Evolutionary conservation across 1,140 invertebrate genomes (phyloP).

Genomic region (Zaprionus africanus): DNA sequence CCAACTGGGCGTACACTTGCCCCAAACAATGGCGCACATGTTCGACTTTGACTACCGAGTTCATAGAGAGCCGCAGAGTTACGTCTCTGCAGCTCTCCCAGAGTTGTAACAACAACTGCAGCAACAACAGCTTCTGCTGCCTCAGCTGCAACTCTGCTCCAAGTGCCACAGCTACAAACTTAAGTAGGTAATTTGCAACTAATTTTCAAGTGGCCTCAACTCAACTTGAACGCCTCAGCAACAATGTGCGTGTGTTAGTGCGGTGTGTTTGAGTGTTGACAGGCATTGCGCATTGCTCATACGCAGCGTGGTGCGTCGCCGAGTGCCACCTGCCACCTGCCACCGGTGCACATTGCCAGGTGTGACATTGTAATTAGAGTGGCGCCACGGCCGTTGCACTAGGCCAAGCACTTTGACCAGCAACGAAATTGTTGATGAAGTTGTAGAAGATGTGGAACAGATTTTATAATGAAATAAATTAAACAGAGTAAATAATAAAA

Average conservation of each 20-base stretch:
- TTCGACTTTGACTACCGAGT: conserved; percentile 34
- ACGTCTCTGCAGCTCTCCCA: conserved; percentile 20
- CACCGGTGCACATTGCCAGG: conserved; percentile 20
- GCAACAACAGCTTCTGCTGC: conserved; percentile 3
- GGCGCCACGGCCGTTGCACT: conserved; percentile 1
- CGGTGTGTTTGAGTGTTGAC: conserved; percentile 7
- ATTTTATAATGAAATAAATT: neutral
- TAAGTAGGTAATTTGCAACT: conserved; percentile 82
- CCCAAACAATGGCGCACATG: conserved; percentile 61
- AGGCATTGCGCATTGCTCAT: conserved; percentile 69
- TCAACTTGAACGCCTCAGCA: conserved; percentile 47
- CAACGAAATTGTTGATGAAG: neutral
- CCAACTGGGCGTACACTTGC: conserved; percentile 32
- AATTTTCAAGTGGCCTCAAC: conserved; percentile 70
- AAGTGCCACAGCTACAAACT: conserved; percentile 51
- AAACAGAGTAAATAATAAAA: neutral
- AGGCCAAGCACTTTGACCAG: neutral
- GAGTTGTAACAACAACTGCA: conserved; percentile 3
- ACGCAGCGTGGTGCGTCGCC: conserved; percentile 56
- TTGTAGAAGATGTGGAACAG: neutral
- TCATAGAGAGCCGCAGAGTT: conserved; percentile 9
- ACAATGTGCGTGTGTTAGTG: conserved; percentile 22
- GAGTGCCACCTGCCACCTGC: conserved; percentile 3
- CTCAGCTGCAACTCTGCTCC: neutral
- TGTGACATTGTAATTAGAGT: conserved; percentile 38